Evolutionary conservation across 2,113 vertebrate genomes (phyloP).

Genomic region (Leucoraja erinaceus): DNA sequence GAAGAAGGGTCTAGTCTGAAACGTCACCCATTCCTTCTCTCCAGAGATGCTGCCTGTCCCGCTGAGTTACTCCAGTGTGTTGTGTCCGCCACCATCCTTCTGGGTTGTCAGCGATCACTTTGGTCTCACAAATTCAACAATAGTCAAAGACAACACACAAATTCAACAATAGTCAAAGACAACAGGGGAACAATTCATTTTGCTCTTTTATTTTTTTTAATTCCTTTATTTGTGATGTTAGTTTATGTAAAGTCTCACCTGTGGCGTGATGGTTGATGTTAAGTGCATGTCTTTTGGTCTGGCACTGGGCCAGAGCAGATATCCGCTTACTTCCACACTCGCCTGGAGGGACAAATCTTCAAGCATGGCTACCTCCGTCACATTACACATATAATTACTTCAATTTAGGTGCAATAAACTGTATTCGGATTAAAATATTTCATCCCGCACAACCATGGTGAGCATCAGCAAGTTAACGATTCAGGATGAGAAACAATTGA

Average conservation of each 20-base stretch:
- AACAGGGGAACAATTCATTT: not conserved
- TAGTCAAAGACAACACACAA: not conserved
- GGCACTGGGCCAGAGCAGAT: conserved; percentile 6
- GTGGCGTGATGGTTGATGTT: conserved; percentile 8
- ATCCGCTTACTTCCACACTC: conserved; percentile 14
- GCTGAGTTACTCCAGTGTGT: no score
- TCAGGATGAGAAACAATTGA: not conserved
- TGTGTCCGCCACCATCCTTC: no score
- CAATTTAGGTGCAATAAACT: conserved; percentile 25
- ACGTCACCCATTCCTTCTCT: no score
- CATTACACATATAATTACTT: conserved; percentile 36
- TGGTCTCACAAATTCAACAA: not conserved
- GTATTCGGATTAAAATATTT: conserved; percentile 12
- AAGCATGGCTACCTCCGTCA: not conserved
- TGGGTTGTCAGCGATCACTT: not conserved
- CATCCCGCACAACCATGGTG: not conserved
- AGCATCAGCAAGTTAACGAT: not conserved
- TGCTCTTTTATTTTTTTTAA: not conserved
- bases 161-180: not conserved
- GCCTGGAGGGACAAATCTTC: conserved; percentile 24
- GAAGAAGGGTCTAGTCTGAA: no score
- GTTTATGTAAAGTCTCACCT: conserved; percentile 13
- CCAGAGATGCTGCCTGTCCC: no score
- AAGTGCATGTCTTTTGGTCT: conserved; percentile 33
- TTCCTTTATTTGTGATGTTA: not conserved